Base-by-base conservation (phyloP, 2,888 invertebrate genomes). In the Apotomis betuletana region DNA sequence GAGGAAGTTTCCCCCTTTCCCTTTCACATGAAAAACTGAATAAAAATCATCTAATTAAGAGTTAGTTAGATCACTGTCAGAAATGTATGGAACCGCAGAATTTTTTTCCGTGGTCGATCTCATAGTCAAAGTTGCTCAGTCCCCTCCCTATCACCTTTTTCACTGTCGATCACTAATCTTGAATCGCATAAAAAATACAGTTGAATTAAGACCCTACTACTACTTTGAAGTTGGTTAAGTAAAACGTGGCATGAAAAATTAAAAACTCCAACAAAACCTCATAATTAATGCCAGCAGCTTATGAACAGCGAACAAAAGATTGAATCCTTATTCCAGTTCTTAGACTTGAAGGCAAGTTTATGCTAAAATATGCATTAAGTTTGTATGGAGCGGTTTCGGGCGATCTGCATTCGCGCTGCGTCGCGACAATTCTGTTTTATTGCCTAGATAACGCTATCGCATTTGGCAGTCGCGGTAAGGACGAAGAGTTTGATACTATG, bases 331-430 rank as follows among this genome's bases (percentile, higher is more conserved):
- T 41, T 41, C 41, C 10, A 38, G 55, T 62, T 69, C 12, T 54
- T 49, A 51, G 5, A 51, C 12, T 12, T 55, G 4, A 55, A 64
- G 64, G 15, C 44, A 44, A 60, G 65, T 70, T 65, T 67, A 55
- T 67, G 67, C 51, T 71, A 71, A 71, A 60, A 71, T 71, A 71
- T 71, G 70, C 70, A 71, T 71, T 70, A 67, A 71, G 67, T 65
- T 67, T 70, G 70, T 61, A 55, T 57, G 13, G 70, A 54, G 44
- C 55, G 36, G 59, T 57, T 55, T 59, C 59, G 55, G 51, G 49
- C 65, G n/a, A 84, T 84, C 84, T 83, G 84, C 83, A 84, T 84
- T 83, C 83, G 79, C 65, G 74, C 70, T 68, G 76, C 78, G 77
- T 76, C 74, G 75, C 63, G 69, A 74, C 78, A 75, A 81, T 83